These are phyloP conservation scores for Euura saliciscinereae DNA, from an alignment of 1,140 invertebrate species.

Conservation along the genomic window DNA sequence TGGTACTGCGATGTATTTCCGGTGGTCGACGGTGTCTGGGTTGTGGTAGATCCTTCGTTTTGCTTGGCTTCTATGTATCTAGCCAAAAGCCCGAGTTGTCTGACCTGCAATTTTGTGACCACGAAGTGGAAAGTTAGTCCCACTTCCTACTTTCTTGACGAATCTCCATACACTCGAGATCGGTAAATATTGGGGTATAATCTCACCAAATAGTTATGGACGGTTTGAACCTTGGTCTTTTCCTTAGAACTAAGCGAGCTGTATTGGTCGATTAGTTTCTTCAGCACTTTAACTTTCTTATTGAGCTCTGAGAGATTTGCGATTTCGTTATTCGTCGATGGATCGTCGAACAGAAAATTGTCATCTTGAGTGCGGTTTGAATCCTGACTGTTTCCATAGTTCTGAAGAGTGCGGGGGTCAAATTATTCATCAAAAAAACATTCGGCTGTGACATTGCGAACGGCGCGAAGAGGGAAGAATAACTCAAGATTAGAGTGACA, in stretches of 20 bases:
- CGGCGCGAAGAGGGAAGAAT: background rate
- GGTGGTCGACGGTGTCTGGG: background rate
- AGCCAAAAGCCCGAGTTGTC: slow-evolving; percentile 32
- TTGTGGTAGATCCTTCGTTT: slow-evolving; percentile 15
- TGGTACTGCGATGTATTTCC: slow-evolving; percentile 10
- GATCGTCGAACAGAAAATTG: slow-evolving; percentile 31
- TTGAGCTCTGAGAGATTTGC: slow-evolving; percentile 26
- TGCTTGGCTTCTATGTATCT: slow-evolving; percentile 30
- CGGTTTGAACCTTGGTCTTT: slow-evolving; percentile 35
- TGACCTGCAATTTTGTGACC: slow-evolving; percentile 10
- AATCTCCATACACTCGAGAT: background rate
- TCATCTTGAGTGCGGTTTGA: slow-evolving; percentile 4
- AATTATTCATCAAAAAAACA: slow-evolving; percentile 14
- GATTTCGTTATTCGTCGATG: background rate
- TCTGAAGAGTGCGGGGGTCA: slow-evolving; percentile 14
- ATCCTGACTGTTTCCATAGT: slow-evolving; percentile 12
- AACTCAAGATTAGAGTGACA: too few species aligned
- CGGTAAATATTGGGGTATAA: background rate
- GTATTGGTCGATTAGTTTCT: slow-evolving; percentile 38
- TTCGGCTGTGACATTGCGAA: background rate
- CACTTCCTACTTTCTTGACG: background rate
- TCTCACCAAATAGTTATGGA: slow-evolving; percentile 42
- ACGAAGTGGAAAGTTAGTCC: background rate
- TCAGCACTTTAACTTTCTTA: slow-evolving; percentile 33
- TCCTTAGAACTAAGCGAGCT: slow-evolving; percentile 29